Conservation (phyloP, 2,888 invertebrate species). For the Eupithecia abbreviata region DNA sequence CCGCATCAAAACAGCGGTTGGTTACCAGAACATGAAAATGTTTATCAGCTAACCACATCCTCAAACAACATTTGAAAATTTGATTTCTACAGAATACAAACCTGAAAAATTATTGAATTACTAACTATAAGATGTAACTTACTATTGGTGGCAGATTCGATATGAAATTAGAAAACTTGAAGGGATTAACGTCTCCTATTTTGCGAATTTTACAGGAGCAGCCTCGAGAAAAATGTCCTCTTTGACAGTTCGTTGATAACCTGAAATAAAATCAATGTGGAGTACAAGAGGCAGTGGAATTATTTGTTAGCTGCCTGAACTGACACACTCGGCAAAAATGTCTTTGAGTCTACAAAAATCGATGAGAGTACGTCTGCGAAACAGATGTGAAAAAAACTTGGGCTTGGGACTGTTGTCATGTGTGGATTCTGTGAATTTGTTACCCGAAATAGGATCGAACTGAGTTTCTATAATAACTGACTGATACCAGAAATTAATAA, state of each 20-base stretch:
- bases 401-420: slow-evolving; percentile 32
- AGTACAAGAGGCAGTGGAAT: slow-evolving; percentile 51
- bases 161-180: slow-evolving; percentile 83
- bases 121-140: slow-evolving; percentile 54
- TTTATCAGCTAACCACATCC: background rate
- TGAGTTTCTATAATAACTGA: background rate
- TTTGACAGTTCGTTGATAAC: slow-evolving; percentile 83
- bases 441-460: slow-evolving; percentile 39
- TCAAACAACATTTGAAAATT: background rate
- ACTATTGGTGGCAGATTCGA: slow-evolving; percentile 83
- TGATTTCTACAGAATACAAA: background rate
- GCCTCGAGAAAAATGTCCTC: slow-evolving; percentile 79
- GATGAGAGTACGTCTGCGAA: slow-evolving; percentile 45
- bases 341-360: slow-evolving; percentile 46
- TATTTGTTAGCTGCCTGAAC: slow-evolving; percentile 34
- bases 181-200: slow-evolving; percentile 83
- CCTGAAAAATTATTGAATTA: background rate
- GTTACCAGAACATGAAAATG: background rate
- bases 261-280: slow-evolving; percentile 81
- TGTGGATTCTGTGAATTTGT: slow-evolving; percentile 23
- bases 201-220: slow-evolving; percentile 78
- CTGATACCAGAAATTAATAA: slow-evolving; percentile 14
- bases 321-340: slow-evolving; percentile 38
- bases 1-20: background rate
- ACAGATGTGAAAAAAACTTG: slow-evolving; percentile 41